Percentiles rank a stretch among this genome's conserved stretches.
Conservation (phyloP, 30 jellyfish, hydroid and myxozoan species). For the Chironex yamaguchii region DNA sequence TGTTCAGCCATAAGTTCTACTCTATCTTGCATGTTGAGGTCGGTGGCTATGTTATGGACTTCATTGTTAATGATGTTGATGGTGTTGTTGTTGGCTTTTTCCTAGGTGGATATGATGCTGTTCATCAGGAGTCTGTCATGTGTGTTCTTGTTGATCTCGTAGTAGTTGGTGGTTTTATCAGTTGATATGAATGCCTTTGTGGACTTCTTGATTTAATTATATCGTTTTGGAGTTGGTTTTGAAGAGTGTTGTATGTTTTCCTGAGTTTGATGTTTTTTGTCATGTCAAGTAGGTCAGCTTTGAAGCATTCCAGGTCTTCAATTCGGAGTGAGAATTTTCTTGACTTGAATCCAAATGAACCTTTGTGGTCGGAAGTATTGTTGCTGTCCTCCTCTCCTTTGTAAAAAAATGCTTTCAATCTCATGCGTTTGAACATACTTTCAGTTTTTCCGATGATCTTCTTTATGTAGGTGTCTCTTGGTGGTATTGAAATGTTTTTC, state of each 20-base stretch:
- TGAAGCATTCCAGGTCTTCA: constrained; percentile 16
- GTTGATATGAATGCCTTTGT: constrained; percentile 35
- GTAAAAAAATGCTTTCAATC: constrained; percentile 69
- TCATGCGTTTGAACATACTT: constrained; percentile 53
- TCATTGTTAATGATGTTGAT: constrained; percentile 1
- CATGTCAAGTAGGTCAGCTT: constrained; percentile 52
- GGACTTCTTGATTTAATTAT: constrained; percentile 6
- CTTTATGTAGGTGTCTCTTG: neutral
- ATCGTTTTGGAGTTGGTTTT: constrained; percentile 13
- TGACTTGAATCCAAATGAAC: constrained; percentile 33
- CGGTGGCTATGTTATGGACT: constrained; percentile 8
- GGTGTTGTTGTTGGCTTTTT: constrained; percentile 3
- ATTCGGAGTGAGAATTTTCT: constrained; percentile 56
- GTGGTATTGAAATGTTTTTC: neutral
- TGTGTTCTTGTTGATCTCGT: neutral
- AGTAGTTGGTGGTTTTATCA: constrained; percentile 55
- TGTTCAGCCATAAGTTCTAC: constrained; percentile 30
- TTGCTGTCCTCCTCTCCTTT: neutral
- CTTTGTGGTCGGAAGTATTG: too few species aligned
- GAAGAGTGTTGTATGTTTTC: constrained; percentile 8
- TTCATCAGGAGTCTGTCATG: constrained; percentile 13
- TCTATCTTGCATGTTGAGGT: constrained; percentile 38
- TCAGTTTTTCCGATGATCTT: neutral
- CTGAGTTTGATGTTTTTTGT: constrained; percentile 32
- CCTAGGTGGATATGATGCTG: constrained; percentile 17